A percentile compares a stretch with the other conserved stretches of the same genome.
phyloP scores from a whole-genome alignment of 2,888 invertebrate species.

The Drosophila putrida region DNA sequence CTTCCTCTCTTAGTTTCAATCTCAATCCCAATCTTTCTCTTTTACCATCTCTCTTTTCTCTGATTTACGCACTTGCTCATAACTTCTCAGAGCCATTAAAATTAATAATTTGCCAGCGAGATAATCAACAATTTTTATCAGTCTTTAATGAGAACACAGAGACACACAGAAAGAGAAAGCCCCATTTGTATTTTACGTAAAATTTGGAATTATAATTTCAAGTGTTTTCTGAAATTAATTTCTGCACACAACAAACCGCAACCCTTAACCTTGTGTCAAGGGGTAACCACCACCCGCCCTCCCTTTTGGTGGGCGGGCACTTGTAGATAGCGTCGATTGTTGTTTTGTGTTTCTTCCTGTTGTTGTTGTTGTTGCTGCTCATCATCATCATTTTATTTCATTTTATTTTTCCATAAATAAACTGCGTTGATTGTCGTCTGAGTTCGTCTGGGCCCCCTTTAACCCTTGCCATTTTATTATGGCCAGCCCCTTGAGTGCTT shows the following conservation, averaged over 20 bases:
- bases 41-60: background rate
- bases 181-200: constrained; percentile 17
- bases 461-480: constrained; percentile 62
- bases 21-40: constrained; percentile 2
- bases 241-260: constrained; percentile 65
- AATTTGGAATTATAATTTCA: constrained; percentile 82
- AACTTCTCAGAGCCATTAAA: constrained; percentile 75
- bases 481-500: constrained; percentile 75
- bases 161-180: background rate
- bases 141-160: constrained; percentile 55
- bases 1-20: constrained; percentile 33
- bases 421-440: constrained; percentile 79
- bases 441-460: constrained; percentile 29
- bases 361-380: constrained; percentile 55
- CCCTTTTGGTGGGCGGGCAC: constrained; percentile 36
- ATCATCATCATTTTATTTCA: constrained; percentile 81
- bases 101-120: constrained; percentile 81
- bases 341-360: constrained; percentile 37
- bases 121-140: constrained; percentile 68
- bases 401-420: constrained; percentile 82
- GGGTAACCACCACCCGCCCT: background rate
- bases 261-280: constrained; percentile 61
- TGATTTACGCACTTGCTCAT: constrained; percentile 44
- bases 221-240: constrained; percentile 83
- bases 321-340: constrained; percentile 61